Percentiles rank a stretch among this genome's conserved stretches.
Evolutionary conservation across 2,888 invertebrate genomes (phyloP).

Genomic region (Pseudeuparius sepicola): DNA sequence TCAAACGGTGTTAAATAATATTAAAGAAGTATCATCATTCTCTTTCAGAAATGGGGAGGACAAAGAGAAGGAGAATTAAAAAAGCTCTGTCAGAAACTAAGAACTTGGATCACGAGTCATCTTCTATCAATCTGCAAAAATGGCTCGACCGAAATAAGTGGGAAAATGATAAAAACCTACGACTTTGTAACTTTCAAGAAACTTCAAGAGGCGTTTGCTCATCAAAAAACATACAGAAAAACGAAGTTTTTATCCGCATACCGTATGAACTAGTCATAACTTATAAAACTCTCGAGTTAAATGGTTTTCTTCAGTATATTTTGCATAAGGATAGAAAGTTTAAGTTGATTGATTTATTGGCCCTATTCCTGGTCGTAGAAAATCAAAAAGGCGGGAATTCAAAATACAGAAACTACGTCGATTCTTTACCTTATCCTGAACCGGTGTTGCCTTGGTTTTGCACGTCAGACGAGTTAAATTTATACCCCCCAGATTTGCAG

Average conservation of each 20-base stretch:
- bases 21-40: too few relatives aligned
- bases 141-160: constrained; percentile 48
- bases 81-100: constrained; percentile 32
- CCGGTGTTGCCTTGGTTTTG: constrained; percentile 64
- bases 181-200: constrained; percentile 47
- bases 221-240: constrained; percentile 43
- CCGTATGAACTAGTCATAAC: constrained; percentile 51
- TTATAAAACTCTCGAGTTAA: constrained; percentile 20
- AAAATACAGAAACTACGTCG: constrained; percentile 54
- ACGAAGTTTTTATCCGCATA: constrained; percentile 51
- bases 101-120: constrained; percentile 33
- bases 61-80: constrained; percentile 34
- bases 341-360: constrained; percentile 61
- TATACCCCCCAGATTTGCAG: constrained; percentile 48
- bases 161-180: constrained; percentile 46
- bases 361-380: constrained; percentile 63
- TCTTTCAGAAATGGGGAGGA: constrained; percentile 42
- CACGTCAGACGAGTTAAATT: constrained; percentile 43
- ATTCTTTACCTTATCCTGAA: constrained; percentile 51
- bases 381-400: constrained; percentile 46
- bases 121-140: constrained; percentile 42
- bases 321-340: constrained; percentile 31
- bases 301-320: constrained; percentile 15
- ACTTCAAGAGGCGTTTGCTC: constrained; percentile 71
- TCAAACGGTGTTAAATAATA: too few relatives aligned